Conservation (phyloP, 2,888 invertebrate species). For the Tachina fera region DNA sequence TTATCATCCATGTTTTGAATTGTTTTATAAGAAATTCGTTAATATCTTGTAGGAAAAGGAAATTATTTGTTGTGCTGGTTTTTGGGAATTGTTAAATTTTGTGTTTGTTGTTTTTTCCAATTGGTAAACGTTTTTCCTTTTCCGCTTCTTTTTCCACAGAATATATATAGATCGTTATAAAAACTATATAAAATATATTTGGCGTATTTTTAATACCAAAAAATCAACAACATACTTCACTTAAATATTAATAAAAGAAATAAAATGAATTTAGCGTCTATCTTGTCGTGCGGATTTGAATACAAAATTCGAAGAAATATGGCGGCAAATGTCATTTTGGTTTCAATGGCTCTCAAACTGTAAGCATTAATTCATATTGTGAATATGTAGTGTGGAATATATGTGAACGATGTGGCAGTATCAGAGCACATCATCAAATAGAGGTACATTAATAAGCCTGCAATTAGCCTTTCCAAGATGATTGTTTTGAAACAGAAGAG, state of each 20-base stretch:
- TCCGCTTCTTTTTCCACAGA: constrained; percentile 37
- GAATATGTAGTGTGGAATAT: background rate
- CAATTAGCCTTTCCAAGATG: too few relatives aligned
- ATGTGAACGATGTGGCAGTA: too few relatives aligned
- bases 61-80: constrained; percentile 61
- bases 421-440: too few relatives aligned
- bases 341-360: constrained; percentile 15
- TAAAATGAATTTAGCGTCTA: constrained; percentile 59
- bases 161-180: background rate
- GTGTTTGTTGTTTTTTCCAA: constrained; percentile 63
- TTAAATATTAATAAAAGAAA: constrained; percentile 36
- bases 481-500: too few relatives aligned
- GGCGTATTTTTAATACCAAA: constrained; percentile 21
- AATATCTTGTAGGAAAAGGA: constrained; percentile 58
- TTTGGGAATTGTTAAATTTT: constrained; percentile 1
- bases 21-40: constrained; percentile 27
- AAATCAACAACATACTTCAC: constrained; percentile 6
- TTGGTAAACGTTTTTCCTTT: constrained; percentile 53
- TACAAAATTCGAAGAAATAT: constrained; percentile 49
- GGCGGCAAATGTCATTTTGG: constrained; percentile 47
- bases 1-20: constrained; percentile 49
- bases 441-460: too few relatives aligned
- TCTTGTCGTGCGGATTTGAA: constrained; percentile 5
- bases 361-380: constrained; percentile 38
- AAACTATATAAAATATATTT: constrained; percentile 59